phyloP scores from a whole-genome alignment of 2,888 invertebrate species.

The Drosophila rubida region DNA sequence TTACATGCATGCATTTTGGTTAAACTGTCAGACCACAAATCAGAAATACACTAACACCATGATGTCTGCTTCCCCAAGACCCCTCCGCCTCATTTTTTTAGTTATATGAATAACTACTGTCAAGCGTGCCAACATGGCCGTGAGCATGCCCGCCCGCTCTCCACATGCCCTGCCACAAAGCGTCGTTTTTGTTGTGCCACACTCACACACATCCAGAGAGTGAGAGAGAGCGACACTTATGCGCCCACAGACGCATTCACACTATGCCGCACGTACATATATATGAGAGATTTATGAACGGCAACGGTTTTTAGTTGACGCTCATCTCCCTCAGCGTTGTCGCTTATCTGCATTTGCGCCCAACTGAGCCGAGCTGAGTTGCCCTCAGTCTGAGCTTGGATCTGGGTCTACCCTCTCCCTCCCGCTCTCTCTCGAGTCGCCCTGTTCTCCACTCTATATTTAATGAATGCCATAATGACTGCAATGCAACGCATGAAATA shows the following conservation, averaged over 20 bases:
- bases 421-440: slow-evolving; percentile 12
- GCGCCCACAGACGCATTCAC: slow-evolving; percentile 2
- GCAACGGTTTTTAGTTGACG: slow-evolving; percentile 68
- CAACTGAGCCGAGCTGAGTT: neutral
- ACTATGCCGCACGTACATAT: slow-evolving; percentile 12
- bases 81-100: slow-evolving; percentile 14
- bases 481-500: slow-evolving; percentile 80
- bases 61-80: slow-evolving; percentile 43
- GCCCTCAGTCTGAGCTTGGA: neutral
- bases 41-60: slow-evolving; percentile 79
- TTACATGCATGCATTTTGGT: slow-evolving; percentile 79
- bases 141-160: too few species aligned
- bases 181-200: too few species aligned
- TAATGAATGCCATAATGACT: slow-evolving; percentile 82
- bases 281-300: slow-evolving; percentile 74
- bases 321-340: slow-evolving; percentile 52
- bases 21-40: slow-evolving; percentile 82
- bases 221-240: neutral
- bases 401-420: slow-evolving; percentile 29
- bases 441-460: slow-evolving; percentile 68
- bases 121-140: slow-evolving; percentile 61
- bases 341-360: slow-evolving; percentile 55
- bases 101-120: slow-evolving; percentile 78
- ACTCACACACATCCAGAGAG: neutral
- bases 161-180: too few species aligned